These are phyloP conservation scores for Laodelphax striatellus DNA, from an alignment of 1,140 invertebrate genomes.

Conservation along the genomic window DNA sequence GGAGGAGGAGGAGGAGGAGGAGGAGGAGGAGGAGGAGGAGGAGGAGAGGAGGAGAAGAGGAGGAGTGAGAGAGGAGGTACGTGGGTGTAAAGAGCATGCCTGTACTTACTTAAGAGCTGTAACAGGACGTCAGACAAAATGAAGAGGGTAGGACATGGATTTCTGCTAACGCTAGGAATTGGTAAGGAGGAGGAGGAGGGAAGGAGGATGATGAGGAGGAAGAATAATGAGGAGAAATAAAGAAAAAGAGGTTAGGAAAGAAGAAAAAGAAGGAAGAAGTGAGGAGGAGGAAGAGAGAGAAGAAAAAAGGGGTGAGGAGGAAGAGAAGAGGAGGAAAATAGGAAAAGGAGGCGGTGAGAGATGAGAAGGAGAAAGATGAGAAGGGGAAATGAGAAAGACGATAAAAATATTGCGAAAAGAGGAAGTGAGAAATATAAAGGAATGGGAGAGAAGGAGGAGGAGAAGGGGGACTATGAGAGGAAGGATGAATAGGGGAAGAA, in stretches of 20 bases:
- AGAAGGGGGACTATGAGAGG: not conserved
- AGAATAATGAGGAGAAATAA: not conserved
- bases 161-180: not conserved
- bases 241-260: not conserved
- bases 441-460: not conserved
- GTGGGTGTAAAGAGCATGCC: no score
- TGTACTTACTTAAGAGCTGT: no score
- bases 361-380: not conserved
- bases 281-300: not conserved
- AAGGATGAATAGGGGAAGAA: not conserved
- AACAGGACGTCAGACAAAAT: no score
- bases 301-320: not conserved
- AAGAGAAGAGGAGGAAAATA: not conserved
- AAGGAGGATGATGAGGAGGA: not conserved
- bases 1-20: no score
- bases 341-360: not conserved
- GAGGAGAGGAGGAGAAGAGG: no score
- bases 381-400: not conserved
- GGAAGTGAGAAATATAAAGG: not conserved
- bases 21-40: no score
- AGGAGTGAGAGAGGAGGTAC: no score
- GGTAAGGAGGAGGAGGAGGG: not conserved
- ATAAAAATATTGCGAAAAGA: not conserved
- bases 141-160: no score
- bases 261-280: not conserved